These are phyloP conservation scores for Corella eumyota DNA, from an alignment of 23 tunicate species.

Conservation along the genomic window DNA sequence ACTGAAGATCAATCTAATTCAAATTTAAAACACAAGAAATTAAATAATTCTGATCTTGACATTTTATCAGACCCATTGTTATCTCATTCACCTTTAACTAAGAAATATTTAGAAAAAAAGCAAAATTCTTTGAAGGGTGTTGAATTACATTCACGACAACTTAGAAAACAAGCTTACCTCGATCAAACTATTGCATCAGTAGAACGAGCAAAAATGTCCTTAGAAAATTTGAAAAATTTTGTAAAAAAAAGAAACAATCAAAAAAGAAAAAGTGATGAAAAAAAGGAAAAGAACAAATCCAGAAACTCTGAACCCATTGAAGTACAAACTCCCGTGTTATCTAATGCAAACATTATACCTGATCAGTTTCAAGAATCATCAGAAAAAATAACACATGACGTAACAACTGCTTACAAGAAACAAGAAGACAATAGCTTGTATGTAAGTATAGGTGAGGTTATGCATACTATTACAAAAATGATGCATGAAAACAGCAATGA, in stretches of 20 bases:
- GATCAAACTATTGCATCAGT: slow-evolving; percentile 49
- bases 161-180: slow-evolving; percentile 16
- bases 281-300: background rate
- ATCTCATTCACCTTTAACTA: slow-evolving; percentile 12
- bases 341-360: too few species aligned
- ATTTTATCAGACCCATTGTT: slow-evolving; percentile 1
- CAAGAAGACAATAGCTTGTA: too few species aligned
- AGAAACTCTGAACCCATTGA: background rate
- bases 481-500: background rate
- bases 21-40: too few species aligned
- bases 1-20: too few species aligned
- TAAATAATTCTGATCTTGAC: too few species aligned
- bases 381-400: too few species aligned
- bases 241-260: slow-evolving; percentile 16
- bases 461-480: slow-evolving; percentile 5
- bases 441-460: slow-evolving; percentile 6
- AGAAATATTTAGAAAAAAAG: slow-evolving; percentile 18
- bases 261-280: background rate
- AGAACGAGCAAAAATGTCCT: slow-evolving; percentile 25
- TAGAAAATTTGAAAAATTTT: slow-evolving; percentile 28
- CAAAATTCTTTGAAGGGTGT: background rate
- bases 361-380: too few species aligned
- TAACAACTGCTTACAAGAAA: too few species aligned
- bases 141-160: too few species aligned
- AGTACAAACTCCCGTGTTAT: too few species aligned